Evolutionary conservation across 2,113 vertebrate genomes (phyloP).

Genomic region (Misgurnus mizolepis): DNA sequence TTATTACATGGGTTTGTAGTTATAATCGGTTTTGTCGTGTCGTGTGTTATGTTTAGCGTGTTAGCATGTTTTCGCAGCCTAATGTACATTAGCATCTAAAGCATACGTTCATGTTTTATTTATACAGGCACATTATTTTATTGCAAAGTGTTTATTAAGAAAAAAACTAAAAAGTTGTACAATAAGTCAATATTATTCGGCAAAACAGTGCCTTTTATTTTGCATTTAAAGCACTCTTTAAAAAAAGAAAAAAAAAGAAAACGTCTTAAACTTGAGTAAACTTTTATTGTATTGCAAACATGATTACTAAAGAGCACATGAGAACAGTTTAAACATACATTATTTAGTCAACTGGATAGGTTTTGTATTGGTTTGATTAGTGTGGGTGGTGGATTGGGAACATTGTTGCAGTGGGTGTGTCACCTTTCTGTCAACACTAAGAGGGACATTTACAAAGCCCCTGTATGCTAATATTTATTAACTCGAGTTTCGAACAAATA

Average conservation of each 20-base stretch:
- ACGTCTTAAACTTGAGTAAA: neutral
- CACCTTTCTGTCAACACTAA: neutral
- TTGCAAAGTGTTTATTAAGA: neutral
- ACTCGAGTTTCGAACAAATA: neutral
- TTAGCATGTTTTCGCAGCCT: conserved; percentile 15
- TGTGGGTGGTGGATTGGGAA: neutral
- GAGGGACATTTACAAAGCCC: neutral
- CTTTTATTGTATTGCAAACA: neutral
- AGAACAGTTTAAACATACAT: neutral
- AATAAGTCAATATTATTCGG: neutral
- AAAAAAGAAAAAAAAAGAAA: no score
- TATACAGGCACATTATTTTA: neutral
- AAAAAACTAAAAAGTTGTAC: neutral
- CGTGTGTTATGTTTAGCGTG: conserved; percentile 4
- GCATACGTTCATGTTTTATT: neutral
- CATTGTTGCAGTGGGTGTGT: conserved; percentile 36
- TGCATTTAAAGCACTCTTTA: neutral
- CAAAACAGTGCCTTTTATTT: neutral
- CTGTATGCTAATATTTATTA: neutral
- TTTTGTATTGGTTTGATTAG: neutral
- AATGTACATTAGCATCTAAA: neutral
- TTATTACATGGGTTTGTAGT: neutral
- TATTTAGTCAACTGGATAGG: neutral
- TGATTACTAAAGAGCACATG: no score
- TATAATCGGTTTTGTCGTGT: neutral